A percentile compares a stretch with the other conserved stretches of the same genome.
Conservation (phyloP, 2,888 invertebrate species). For the Parnassius apollo region DNA sequence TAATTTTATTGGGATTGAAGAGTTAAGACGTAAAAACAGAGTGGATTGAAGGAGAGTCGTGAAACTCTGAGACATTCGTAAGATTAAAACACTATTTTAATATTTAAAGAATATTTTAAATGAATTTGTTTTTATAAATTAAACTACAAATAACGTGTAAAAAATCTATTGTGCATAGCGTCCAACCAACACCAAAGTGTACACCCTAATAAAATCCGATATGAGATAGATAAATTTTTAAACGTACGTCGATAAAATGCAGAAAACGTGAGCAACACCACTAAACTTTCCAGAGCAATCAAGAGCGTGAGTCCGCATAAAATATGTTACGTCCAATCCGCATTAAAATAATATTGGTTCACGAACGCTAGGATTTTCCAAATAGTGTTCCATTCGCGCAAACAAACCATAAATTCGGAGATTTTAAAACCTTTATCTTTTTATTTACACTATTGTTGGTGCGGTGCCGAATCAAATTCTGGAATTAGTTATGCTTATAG, state of each 20-base stretch:
- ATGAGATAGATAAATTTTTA: background rate
- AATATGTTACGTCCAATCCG: constrained; percentile 36
- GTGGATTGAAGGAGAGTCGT: no score
- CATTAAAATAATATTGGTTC: constrained; percentile 47
- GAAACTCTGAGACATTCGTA: no score
- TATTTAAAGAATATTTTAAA: no score
- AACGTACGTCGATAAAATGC: constrained; percentile 5
- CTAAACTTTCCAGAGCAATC: constrained; percentile 36
- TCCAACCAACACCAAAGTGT: no score
- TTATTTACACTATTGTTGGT: constrained; percentile 38
- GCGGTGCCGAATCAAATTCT: constrained; percentile 18
- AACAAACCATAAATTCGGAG: constrained; percentile 57
- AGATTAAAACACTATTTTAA: no score
- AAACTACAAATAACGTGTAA: no score
- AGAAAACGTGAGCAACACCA: constrained; percentile 8
- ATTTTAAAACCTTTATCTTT: constrained; percentile 59
- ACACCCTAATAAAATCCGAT: no score
- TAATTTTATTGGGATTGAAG: no score
- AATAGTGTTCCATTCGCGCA: constrained; percentile 66
- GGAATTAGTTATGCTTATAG: no score
- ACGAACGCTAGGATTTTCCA: constrained; percentile 41
- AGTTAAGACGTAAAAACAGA: no score
- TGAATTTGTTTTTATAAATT: no score
- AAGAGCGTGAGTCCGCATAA: constrained; percentile 47
- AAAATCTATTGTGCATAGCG: no score